Evolutionary conservation across 2,797 vertebrate genomes (phyloP), one percentile per base, ranked within the genome.

Genomic region (Yasuhikotakia modesta): DNA sequence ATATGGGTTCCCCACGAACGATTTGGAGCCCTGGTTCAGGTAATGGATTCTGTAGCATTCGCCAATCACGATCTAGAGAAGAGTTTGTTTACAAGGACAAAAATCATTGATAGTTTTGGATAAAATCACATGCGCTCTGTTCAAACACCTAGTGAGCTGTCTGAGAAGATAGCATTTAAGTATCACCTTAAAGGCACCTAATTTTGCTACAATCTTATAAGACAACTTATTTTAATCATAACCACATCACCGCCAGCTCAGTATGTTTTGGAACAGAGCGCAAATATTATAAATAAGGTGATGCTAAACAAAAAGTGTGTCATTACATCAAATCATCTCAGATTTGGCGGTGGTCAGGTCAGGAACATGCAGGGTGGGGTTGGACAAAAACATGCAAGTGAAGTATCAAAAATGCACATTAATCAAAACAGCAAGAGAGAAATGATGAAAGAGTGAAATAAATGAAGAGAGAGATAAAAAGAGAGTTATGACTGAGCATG

Each of bases 31-130:
- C 82, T 96, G 95, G 76, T 95, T 96, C 79, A 98, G 91, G 78
- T 95, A 96, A 79, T 94, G 93, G 90, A 98, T 96, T 84, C 96
- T 94, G 91, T 94, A 97, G 90, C 96, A 96, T 83, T 99, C 97
- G 27, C 96, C 96, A 0, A 96, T 96, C 79, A 96, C 95, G 64
- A 99, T 98, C 97, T 98, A 89, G 8, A 84, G n/a, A n/a, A 53
- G 66, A 10, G n/a, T 64, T 55, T 0, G 46, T 53, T 30, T 53
- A 11, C 48, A 71, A 24, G 55, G 35, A 39, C 35, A 21, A 22
- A 14, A 45, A 75, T 58, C 3, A 70, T 4, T 24, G 4, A 58
- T 11, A n/a, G 27, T 16, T 24, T 21, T 19, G 1, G 60, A 7
- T 55, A 43, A 30, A 12, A 45, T n/a, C n/a, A 6, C 22, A 65